Percentiles rank a stretch among this genome's conserved stretches.
phyloP scores from a whole-genome alignment of 30 jellyfish, hydroid and myxozoan genomes.

The Aurelia sp. region DNA sequence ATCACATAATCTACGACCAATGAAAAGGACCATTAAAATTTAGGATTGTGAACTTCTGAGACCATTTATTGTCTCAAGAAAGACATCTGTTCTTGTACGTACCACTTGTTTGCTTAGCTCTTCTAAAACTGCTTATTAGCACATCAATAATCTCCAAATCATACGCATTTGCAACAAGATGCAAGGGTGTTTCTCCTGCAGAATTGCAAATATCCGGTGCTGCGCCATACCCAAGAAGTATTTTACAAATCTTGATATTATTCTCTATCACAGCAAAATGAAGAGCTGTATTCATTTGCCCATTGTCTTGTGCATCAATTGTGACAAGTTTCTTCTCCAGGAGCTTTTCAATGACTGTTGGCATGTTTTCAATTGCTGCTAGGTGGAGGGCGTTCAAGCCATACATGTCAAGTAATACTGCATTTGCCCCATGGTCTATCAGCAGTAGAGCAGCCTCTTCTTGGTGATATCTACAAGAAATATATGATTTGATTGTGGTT shows the following conservation, averaged over 20 bases:
- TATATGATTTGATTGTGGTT: no score
- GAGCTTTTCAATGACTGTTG: conserved; percentile 5
- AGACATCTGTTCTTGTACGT: not conserved
- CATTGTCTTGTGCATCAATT: conserved; percentile 25
- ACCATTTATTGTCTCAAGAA: no score
- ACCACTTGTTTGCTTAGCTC: conserved; percentile 1
- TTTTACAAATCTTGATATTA: conserved; percentile 5
- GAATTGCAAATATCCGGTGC: conserved; percentile 32
- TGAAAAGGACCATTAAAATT: no score
- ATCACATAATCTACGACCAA: no score
- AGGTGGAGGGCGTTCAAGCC: conserved; percentile 50
- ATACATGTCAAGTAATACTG: not conserved
- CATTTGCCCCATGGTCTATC: conserved; percentile 34
- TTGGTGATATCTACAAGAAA: conserved; percentile 20
- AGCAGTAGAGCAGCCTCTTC: conserved; percentile 21
- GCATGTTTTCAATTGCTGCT: conserved; percentile 30
- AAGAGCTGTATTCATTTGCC: conserved; percentile 28
- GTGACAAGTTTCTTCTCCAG: conserved; percentile 10
- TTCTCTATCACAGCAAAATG: conserved; percentile 24
- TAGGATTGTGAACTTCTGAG: no score
- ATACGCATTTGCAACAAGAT: conserved; percentile 23
- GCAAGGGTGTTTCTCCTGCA: conserved; percentile 42
- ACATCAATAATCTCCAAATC: conserved; percentile 6
- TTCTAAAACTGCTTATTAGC: not conserved
- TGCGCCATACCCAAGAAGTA: conserved; percentile 32